Conservation (phyloP, 2,888 invertebrate genomes). For the Ariolimax columbianus region DNA sequence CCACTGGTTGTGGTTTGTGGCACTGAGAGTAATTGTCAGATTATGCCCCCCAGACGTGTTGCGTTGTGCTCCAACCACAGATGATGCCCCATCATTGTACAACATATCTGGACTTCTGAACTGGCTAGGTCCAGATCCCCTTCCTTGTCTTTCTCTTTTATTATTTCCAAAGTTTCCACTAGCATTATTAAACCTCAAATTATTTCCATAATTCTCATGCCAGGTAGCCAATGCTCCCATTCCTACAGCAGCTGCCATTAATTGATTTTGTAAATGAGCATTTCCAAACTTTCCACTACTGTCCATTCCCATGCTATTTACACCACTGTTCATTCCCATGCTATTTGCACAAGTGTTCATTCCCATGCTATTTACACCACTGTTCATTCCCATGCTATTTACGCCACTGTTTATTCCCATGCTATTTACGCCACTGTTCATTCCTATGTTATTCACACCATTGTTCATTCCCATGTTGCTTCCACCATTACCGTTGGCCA, state of each 20-base stretch:
- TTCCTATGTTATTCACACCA: background rate
- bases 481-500: background rate
- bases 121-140: background rate
- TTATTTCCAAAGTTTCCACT: background rate
- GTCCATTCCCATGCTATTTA: background rate
- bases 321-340: background rate
- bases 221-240: conserved; percentile 17
- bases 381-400: too few species aligned
- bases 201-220: conserved; percentile 15
- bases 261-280: conserved; percentile 18
- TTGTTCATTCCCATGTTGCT: background rate
- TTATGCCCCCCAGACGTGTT: background rate
- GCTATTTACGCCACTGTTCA: background rate
- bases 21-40: conserved; percentile 9
- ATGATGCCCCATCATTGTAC: background rate
- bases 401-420: background rate
- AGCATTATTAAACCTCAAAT: background rate
- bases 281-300: conserved; percentile 8
- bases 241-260: conserved; percentile 28
- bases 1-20: conserved; percentile 40
- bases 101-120: conserved; percentile 4
- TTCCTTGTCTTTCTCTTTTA: conserved; percentile 7
- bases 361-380: too few species aligned
- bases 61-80: background rate
- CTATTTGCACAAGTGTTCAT: background rate